Conservation (phyloP, 1,140 invertebrate species). For the Macrotrachela quadricornifera region DNA sequence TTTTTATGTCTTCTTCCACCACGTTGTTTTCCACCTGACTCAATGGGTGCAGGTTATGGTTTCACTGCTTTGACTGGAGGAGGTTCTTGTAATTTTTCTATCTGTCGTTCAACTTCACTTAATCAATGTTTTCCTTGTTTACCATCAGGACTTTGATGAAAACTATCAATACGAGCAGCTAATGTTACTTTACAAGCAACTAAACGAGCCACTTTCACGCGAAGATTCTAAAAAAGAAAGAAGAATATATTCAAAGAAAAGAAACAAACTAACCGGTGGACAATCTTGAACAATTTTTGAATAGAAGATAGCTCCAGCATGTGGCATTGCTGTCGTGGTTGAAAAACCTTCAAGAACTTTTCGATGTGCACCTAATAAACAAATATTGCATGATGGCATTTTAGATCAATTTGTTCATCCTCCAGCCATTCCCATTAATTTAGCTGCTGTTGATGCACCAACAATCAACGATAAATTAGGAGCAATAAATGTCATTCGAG, state of each 20-base stretch:
- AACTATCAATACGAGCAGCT: constrained; percentile 78
- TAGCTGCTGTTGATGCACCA: constrained; percentile 83
- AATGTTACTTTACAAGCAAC: constrained; percentile 78
- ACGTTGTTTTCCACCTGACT: constrained; percentile 79
- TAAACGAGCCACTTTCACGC: constrained; percentile 71
- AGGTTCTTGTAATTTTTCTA: constrained; percentile 90
- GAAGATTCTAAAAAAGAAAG: too few species aligned
- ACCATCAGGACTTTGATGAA: constrained; percentile 76
- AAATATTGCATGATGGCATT: constrained; percentile 88
- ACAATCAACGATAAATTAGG: constrained; percentile 89
- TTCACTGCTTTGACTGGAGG: constrained; percentile 70
- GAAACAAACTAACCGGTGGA: too few species aligned
- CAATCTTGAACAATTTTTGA: constrained; percentile 82
- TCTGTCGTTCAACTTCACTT: constrained; percentile 81
- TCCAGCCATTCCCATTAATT: constrained; percentile 84
- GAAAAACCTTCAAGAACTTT: constrained; percentile 43
- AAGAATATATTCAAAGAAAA: too few species aligned
- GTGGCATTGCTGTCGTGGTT: constrained; percentile 62
- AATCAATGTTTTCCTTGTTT: constrained; percentile 53
- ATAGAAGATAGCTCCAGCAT: constrained; percentile 88
- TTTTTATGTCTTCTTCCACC: constrained; percentile 88
- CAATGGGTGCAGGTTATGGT: constrained; percentile 83
- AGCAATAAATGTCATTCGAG: constrained; percentile 93
- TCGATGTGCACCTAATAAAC: constrained; percentile 38
- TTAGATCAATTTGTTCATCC: constrained; percentile 81